Percentiles rank a stretch among this genome's conserved stretches.
Evolutionary conservation across 1,140 invertebrate genomes (phyloP).

Genomic region (Zaprionus vittiger): DNA sequence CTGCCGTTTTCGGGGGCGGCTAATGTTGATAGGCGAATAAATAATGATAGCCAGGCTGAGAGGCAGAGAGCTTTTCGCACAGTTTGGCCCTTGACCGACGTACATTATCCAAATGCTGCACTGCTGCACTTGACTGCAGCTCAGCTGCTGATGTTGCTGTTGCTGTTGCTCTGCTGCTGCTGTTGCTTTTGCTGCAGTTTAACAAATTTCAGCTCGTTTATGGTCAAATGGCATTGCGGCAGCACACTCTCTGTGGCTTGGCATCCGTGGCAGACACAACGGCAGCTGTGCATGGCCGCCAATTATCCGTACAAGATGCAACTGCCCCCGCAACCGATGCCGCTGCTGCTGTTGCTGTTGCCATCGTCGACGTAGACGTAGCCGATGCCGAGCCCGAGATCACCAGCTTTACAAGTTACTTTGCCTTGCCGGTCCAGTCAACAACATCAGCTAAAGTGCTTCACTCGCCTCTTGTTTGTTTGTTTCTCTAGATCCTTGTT

Average conservation of each 20-base stretch:
- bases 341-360: conserved; percentile 35
- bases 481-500: conserved; percentile 52
- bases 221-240: conserved; percentile 78
- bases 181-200: conserved; percentile 29
- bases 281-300: conserved; percentile 67
- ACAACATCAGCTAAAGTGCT: conserved; percentile 64
- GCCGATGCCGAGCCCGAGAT: conserved; percentile 40
- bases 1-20: conserved; percentile 38
- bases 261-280: conserved; percentile 58
- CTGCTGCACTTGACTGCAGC: conserved; percentile 66
- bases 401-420: conserved; percentile 78
- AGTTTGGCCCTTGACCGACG: conserved; percentile 47
- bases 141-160: conserved; percentile 22
- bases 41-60: conserved; percentile 74
- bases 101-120: conserved; percentile 64
- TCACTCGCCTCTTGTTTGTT: conserved; percentile 54
- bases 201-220: conserved; percentile 81
- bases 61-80: conserved; percentile 60
- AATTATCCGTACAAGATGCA: conserved; percentile 79
- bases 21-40: conserved; percentile 63
- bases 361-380: conserved; percentile 22
- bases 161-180: conserved; percentile 7
- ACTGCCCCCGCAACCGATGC: conserved; percentile 48
- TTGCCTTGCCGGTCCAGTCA: conserved; percentile 68
- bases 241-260: conserved; percentile 33